These are phyloP conservation scores for Ferdinandea cuprea DNA, from an alignment of 2,888 invertebrate species.

Conservation along the genomic window DNA sequence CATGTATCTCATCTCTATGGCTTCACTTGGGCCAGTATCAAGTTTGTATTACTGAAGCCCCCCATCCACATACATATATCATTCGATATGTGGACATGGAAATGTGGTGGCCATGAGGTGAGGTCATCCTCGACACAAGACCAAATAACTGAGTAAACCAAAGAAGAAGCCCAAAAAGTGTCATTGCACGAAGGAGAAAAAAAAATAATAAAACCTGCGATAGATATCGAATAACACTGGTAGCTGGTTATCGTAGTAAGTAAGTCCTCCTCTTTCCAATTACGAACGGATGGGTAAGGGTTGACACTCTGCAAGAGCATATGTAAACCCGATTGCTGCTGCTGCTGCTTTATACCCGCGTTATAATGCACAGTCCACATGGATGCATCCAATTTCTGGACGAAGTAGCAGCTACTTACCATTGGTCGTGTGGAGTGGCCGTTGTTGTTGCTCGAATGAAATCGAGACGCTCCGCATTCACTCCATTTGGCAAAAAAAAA, in stretches of 20 bases:
- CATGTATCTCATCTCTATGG: constrained; percentile 68
- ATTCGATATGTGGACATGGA: constrained; percentile 21
- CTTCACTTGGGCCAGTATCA: constrained; percentile 60
- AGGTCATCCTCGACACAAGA: constrained; percentile 48
- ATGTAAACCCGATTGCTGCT: constrained; percentile 55
- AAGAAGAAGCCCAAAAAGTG: constrained; percentile 72
- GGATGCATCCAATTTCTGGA: constrained; percentile 71
- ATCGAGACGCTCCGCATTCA: constrained; percentile 60
- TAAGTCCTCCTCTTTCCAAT: constrained; percentile 36
- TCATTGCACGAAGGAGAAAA: constrained; percentile 34
- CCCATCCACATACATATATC: background rate
- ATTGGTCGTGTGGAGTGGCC: constrained; percentile 10
- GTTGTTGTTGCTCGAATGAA: constrained; percentile 45
- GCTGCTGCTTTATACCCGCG: constrained; percentile 54
- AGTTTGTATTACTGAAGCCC: constrained; percentile 7
- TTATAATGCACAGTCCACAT: constrained; percentile 65
- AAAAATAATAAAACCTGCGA: constrained; percentile 34
- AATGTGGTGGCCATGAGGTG: constrained; percentile 45
- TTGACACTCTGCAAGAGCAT: constrained; percentile 32
- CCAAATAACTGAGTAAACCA: constrained; percentile 69
- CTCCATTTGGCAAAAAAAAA: background rate
- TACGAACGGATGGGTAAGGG: constrained; percentile 7
- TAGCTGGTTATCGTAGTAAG: background rate
- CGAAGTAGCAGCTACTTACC: constrained; percentile 50
- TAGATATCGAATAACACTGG: constrained; percentile 66